Conservation (phyloP, 2,113 vertebrate species). For the Anolis carolinensis region DNA sequence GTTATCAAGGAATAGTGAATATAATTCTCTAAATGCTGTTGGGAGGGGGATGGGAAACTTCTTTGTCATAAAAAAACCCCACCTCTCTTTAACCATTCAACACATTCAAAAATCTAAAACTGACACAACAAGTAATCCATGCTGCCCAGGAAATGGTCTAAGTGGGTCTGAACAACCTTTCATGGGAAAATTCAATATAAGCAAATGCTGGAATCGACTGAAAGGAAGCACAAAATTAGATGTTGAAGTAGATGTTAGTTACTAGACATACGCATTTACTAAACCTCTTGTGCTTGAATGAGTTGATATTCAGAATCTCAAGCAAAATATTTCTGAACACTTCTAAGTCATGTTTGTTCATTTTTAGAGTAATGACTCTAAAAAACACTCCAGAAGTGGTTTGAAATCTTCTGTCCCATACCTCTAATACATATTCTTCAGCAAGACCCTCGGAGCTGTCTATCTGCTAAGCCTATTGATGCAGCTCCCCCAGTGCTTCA, state of each 20-base stretch:
- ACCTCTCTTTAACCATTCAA: not conserved
- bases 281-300: conserved; percentile 11
- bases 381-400: not conserved
- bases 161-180: not conserved
- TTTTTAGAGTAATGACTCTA: not conserved
- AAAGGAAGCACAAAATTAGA: not conserved
- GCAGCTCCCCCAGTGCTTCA: not conserved
- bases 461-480: conserved; percentile 18
- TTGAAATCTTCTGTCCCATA: conserved; percentile 12
- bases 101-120: not conserved
- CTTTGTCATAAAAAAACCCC: no score
- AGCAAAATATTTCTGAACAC: not conserved
- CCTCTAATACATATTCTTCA: not conserved
- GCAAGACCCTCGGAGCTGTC: conserved; percentile 37
- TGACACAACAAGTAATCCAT: not conserved
- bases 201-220: not conserved
- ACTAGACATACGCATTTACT: not conserved
- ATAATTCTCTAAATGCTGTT: not conserved
- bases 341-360: not conserved
- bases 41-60: no score
- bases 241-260: conserved; percentile 10
- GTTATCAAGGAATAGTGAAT: not conserved
- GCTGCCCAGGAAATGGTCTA: not conserved
- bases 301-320: conserved; percentile 23
- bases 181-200: not conserved